phyloP scores from a whole-genome alignment of 1,140 invertebrate species.

The Vollenhovia emeryi region DNA sequence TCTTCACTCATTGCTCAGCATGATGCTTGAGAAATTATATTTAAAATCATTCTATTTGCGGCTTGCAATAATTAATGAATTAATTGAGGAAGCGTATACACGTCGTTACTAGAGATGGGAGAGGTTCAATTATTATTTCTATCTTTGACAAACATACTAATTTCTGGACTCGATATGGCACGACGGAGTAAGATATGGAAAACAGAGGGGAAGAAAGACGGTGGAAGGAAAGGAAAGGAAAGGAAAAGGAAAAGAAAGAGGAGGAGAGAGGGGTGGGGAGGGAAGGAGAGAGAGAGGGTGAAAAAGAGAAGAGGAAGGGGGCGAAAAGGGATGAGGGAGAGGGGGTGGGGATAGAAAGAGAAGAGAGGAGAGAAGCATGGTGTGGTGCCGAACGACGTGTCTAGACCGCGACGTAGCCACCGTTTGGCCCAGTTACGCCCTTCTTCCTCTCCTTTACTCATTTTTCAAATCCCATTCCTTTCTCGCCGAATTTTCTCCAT shows the following conservation, averaged over 20 bases:
- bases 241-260: neutral
- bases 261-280: neutral
- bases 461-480: conserved; percentile 20
- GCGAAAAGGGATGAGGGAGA: neutral
- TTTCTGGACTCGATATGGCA: conserved; percentile 47
- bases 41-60: neutral
- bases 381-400: conserved; percentile 56
- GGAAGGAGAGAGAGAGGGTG: neutral
- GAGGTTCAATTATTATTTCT: conserved; percentile 27
- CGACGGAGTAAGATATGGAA: neutral
- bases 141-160: conserved; percentile 66
- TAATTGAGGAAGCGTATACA: neutral
- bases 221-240: neutral
- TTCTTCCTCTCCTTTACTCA: conserved; percentile 64
- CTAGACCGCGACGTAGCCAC: conserved; percentile 71
- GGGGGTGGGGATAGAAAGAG: neutral
- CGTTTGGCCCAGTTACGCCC: conserved; percentile 73
- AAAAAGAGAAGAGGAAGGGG: neutral
- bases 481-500: neutral
- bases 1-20: neutral
- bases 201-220: neutral
- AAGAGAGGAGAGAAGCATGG: neutral
- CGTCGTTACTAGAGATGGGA: conserved; percentile 16
- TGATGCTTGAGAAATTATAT: neutral
- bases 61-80: conserved; percentile 53